Evolutionary conservation across 2,888 invertebrate species (phyloP), one percentile per base, ranked within the genome.

Genomic region (Sturmia bella): DNA sequence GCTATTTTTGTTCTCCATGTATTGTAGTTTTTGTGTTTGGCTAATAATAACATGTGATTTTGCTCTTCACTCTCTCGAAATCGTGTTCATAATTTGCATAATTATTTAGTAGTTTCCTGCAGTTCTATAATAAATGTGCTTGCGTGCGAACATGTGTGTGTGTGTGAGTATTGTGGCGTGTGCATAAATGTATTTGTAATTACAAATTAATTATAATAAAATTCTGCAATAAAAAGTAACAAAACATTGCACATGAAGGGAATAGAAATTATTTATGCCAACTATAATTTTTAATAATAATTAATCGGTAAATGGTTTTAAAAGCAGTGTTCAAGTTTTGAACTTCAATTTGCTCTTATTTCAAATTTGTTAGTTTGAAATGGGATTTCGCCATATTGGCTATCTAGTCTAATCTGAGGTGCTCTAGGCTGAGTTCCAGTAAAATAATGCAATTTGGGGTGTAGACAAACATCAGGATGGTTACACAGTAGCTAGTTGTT

Each of bases 71-170:
- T n/a, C n/a, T n/a, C n/a, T 52, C 19, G 24, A 41, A 39, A 52
- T 11, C 24, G 15, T 24, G 15, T 52, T 52, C 21, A 59, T 50
- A 72, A 72, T 59, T 59, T 72, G 59, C 72, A 72, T 78, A 78
- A 78, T 78, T 78, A 72, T 66, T 15, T 13, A 41, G 64, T 72
- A 50, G 57, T 78, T 64, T 52, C 43, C 41, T 39, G 19, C n/a
- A 70, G 41, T 72, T 13, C 57, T 64, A 52, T 57, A 77, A 63
- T 69, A 69, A n/a, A 15, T 50, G 37, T 19, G 9, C 50, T 2
- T 32, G 17, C 5, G 5, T 15, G 7, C 9, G 15, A 7, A 1
- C 32, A 15, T 9, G 15, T 32, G 2, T 66, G 19, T 12, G 12
- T 39, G 2, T 39, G 6, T 50, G 19, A 6, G 7, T 24, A 15